Evolutionary conservation across 2,888 invertebrate genomes (phyloP).

Genomic region (Heteromurus nitidus): DNA sequence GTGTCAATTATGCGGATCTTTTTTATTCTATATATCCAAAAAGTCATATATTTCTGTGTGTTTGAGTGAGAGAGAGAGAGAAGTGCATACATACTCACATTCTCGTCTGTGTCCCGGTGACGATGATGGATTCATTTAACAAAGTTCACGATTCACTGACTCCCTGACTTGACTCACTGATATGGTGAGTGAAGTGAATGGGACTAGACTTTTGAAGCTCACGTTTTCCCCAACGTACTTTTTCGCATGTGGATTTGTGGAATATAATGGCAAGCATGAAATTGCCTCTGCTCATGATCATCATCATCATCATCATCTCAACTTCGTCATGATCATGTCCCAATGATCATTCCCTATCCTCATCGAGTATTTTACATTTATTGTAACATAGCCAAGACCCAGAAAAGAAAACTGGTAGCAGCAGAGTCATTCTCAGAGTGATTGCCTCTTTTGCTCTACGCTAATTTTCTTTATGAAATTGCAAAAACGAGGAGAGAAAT

Average conservation of each 20-base stretch:
- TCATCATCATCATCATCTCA: too few relatives aligned
- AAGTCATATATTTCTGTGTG: not conserved
- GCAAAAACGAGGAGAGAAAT: not conserved
- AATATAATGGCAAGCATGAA: constrained; percentile 38
- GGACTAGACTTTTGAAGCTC: constrained; percentile 1
- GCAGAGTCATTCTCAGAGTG: too few relatives aligned
- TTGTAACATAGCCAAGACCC: too few relatives aligned
- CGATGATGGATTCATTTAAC: constrained; percentile 57
- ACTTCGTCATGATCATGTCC: too few relatives aligned
- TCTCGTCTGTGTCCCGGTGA: constrained; percentile 24
- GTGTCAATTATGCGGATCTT: constrained; percentile 60
- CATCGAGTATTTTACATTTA: too few relatives aligned
- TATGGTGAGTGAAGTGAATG: too few relatives aligned
- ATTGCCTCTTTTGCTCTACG: too few relatives aligned
- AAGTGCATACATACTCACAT: not conserved
- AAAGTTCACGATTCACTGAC: constrained; percentile 52
- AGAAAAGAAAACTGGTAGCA: too few relatives aligned
- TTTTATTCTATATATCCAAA: not conserved
- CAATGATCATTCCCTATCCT: too few relatives aligned
- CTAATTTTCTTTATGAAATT: too few relatives aligned
- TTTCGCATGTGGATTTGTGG: not conserved
- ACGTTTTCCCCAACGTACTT: not conserved
- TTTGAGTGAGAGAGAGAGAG: not conserved
- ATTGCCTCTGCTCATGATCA: constrained; percentile 45
- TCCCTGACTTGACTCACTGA: constrained; percentile 45